Base-by-base conservation (phyloP, 2,113 vertebrate species). In the Thermophis baileyi region DNA sequence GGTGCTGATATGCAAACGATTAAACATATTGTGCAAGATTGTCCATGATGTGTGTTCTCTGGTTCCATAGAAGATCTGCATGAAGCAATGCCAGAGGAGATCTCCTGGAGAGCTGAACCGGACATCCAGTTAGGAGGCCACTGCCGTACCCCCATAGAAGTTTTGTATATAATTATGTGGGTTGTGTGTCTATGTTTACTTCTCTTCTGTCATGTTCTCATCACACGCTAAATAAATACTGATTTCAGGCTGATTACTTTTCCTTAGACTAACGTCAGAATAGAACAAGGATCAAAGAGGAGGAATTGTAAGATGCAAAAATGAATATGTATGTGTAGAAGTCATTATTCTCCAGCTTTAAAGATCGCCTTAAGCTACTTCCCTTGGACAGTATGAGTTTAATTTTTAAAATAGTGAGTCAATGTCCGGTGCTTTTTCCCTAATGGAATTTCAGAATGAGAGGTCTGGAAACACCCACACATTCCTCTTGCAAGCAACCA, bases 301-400 rank as follows among this genome's bases (percentile, higher is more conserved):
- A 40, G n/a, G 14, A 35, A 40, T 6, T 74, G n/a, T 74, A 74
- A 57, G 69, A 35, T 74, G n/a, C n/a, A 74, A 74, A 74, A 20
- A 40, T 74, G n/a, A 35, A 40, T 74, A 35, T 40, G n/a, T 20
- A 74, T 74, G 69, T 11, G 57, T 11, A 60, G 57, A 60, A 60
- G 9, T 40, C n/a, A 85, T 89, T 24, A 50, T 7, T 81, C 44
- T 81, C 30, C 16, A 0, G 0, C 47, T 18, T n/a, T 47, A 89
- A 50, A 27, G 69, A 24, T 22, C 69, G 35, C 22, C 85, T 86
- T 11, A 22, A 46, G 24, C 85, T 47, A 86, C 9, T 40, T 24
- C 40, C 6, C 6, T 40, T 81, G 18, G 35, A 81, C 25, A 55
- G 85, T 22, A 27, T n/a, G 35, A 91, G 46, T 86, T 27, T 25